Base-by-base conservation (phyloP, 2,888 invertebrate genomes). In the Drosophila eohydei region DNA sequence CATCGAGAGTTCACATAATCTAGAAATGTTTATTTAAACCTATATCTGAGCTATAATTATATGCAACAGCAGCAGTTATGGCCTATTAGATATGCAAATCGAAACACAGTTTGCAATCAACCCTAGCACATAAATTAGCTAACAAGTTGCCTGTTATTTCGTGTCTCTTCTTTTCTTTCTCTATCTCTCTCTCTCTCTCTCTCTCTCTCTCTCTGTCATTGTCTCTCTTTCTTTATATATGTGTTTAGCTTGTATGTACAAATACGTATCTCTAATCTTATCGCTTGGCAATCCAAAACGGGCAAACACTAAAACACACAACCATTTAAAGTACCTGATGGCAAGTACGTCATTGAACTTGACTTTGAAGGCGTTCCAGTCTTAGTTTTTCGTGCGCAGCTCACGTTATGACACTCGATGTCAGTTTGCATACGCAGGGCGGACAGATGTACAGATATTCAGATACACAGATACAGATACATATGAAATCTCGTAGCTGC, bases 291-390 rank as follows among this genome's bases (percentile, higher is more conserved):
- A 50, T 46, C 55, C 80, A 61, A 72, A 79, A 58, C 69, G 73
- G 60, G 73, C 78, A 52, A 34, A 52, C 54, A 38, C 54, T 40
- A 36, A 40, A 34, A 52, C 36, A 28, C 54, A 36, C 56, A 62
- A 57, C 80, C 80, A 80, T 74, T 80, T 83, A 60, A 62, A 71
- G 84, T 78, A 83, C 81, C 65, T 61, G 80, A 73, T 61, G 67
- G 70, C 62, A 44, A 74, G 71, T 74, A 78, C 85, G 83, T 89
- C 88, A 86, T 87, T 86, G 85, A 89, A 86, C 85, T 86, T 86
- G 85, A 85, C 88, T 88, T 88, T 89, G 88, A 89, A 85, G 88
- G 88, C 80, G 89, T 83, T 83, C 75, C 78, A 81, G 78, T 83
- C 61, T 77, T 65, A 73, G 87, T 62, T 80, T 71, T 56, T 56